Base-by-base conservation (phyloP, 2,888 invertebrate species). In the Himalopsyche tibetana region DNA sequence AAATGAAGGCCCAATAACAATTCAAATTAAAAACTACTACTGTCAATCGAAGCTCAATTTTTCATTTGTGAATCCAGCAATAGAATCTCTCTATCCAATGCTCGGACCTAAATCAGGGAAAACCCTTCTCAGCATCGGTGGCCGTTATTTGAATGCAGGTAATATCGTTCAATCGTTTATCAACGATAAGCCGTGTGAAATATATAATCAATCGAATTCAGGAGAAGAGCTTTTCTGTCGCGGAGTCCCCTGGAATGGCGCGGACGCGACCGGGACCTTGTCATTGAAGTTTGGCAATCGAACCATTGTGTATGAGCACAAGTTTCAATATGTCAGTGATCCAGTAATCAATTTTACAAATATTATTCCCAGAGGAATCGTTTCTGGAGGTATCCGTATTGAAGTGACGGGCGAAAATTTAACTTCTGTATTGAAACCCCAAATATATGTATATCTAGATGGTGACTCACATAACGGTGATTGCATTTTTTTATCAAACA, bases 101-200 rank as follows among this genome's bases (percentile, higher is more conserved):
- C 96, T 95, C 90, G 99, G 99, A 0, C 99, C 99, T 0, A 94
- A 96, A 89, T 98, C 98, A 55, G 99, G 99, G 36, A 99, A 99
- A 55, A 99, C 99, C 5, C 95, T 95, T 90, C 93, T 99, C 82
- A 96, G 96, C 89, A 97, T 99, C 89, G 95, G 95, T 85, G 99
- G 99, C 0, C 95, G 96, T 90, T 97, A 98, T 93, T 95, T 99
- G 93, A 98, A 99, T 92, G 98, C 99, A 51, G 99, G 99, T 63
- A 98, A 98, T 90, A 95, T 96, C 87, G 98, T 98, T 89, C 95
- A 96, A 91, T 98, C 98, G 1, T 97, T 95, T 91, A 96, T 98
- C 88, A 97, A 97, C 91, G 96, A 96, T 88, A 93, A 97, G 88
- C 96, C 97, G 0, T 99, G 98, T 91, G 95, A 96, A 89, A 98